Evolutionary conservation across 2,113 vertebrate species (phyloP).

Genomic region (Engraulis encrasicolus): DNA sequence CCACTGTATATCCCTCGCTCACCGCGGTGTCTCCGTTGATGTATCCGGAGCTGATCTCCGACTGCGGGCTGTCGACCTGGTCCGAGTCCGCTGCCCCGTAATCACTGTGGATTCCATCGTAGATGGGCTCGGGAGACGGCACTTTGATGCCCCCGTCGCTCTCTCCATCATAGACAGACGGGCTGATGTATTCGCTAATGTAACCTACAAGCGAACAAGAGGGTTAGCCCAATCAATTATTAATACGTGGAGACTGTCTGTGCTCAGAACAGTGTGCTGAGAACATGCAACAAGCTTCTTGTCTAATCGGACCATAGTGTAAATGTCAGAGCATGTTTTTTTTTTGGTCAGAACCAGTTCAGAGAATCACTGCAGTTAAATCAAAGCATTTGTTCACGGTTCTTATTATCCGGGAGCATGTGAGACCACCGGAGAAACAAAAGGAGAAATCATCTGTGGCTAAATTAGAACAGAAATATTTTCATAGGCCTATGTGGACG

Average conservation of each 20-base stretch:
- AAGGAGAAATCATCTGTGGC: not conserved
- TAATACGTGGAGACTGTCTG: constrained; percentile 41
- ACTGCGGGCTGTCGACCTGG: constrained; percentile 85
- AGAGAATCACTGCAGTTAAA: not conserved
- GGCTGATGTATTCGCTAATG: constrained; percentile 90
- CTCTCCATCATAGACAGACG: constrained; percentile 85
- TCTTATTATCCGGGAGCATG: not conserved
- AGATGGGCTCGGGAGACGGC: constrained; percentile 86
- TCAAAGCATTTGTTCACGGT: no score
- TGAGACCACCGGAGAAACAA: not conserved
- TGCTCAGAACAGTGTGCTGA: constrained; percentile 40
- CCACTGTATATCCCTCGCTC: constrained; percentile 89
- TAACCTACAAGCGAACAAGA: constrained; percentile 73
- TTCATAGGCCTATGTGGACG: not conserved
- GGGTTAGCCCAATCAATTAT: constrained; percentile 50
- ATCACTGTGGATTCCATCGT: constrained; percentile 86
- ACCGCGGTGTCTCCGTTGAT: constrained; percentile 90
- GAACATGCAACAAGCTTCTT: constrained; percentile 46
- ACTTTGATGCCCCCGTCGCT: constrained; percentile 85
- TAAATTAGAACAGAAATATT: not conserved
- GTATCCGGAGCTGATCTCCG: constrained; percentile 86
- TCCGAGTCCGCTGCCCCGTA: constrained; percentile 85
- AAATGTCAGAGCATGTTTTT: not conserved
- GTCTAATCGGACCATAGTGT: not conserved
- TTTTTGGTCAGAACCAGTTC: not conserved